Evolutionary conservation across 2,113 vertebrate genomes (phyloP).

Genomic region (Nothoprocta pentlandii): DNA sequence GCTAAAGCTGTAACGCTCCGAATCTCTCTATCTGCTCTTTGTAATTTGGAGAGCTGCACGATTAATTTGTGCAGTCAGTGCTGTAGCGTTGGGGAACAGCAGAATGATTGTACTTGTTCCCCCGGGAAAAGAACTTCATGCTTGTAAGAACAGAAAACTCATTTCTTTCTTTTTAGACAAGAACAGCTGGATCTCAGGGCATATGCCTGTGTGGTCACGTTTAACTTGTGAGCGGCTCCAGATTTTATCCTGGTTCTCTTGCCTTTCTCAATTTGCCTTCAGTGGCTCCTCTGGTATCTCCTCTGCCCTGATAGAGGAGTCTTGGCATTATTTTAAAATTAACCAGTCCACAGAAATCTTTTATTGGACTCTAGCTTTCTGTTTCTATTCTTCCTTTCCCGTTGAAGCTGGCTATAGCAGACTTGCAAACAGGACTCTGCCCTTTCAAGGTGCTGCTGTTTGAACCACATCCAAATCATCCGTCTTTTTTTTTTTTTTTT

Average conservation of each 20-base stretch:
- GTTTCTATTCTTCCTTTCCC: not conserved
- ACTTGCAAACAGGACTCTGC: not conserved
- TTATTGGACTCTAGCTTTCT: not conserved
- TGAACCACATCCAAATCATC: not conserved
- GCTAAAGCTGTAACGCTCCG: not conserved
- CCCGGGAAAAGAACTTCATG: conserved; percentile 9
- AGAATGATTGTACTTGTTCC: conserved; percentile 20
- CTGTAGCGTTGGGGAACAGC: not conserved
- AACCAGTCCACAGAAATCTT: not conserved
- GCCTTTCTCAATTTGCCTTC: not conserved
- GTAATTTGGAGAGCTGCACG: not conserved
- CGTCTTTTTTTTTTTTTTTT: not conserved
- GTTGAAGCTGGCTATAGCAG: not conserved
- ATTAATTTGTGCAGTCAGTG: conserved; percentile 22
- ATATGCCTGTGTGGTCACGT: not conserved
- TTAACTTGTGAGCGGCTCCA: not conserved
- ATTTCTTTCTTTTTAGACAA: conserved; percentile 50
- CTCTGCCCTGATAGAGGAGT: not conserved
- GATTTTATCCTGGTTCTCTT: not conserved
- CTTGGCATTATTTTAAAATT: not conserved
- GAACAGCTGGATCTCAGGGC: not conserved
- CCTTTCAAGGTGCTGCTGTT: not conserved
- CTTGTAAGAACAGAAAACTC: conserved; percentile 2
- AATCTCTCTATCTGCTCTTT: conserved; percentile 17
- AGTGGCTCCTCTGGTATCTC: not conserved